Percentiles rank a stretch among this genome's conserved stretches.
Conservation (phyloP, 1,140 invertebrate genomes). For the Caenorhabditis elegans region DNA sequence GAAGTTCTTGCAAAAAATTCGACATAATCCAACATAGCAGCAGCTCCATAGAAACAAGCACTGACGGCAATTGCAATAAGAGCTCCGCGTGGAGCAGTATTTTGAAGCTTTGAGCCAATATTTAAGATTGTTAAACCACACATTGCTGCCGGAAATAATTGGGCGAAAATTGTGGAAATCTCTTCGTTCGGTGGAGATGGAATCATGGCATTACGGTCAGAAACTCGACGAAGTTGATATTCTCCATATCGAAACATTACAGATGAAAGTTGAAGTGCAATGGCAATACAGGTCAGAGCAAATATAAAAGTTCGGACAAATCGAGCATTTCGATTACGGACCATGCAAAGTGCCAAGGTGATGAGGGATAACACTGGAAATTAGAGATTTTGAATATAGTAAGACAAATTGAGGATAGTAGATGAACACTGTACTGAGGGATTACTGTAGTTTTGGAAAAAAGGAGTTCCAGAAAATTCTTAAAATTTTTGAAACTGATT, state of each 20-base stretch:
- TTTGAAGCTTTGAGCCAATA: conserved; percentile 13
- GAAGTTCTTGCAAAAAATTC: background rate
- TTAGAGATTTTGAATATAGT: background rate
- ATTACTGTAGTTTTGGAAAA: too few relatives aligned
- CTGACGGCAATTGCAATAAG: background rate
- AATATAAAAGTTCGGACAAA: background rate
- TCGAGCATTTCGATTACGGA: background rate
- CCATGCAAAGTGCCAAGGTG: background rate
- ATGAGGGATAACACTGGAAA: background rate
- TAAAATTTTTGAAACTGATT: background rate
- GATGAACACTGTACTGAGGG: too few relatives aligned
- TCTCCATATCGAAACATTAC: conserved; percentile 24
- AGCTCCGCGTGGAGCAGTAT: background rate
- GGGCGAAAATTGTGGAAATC: background rate
- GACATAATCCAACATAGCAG: background rate
- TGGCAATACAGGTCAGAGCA: conserved; percentile 5
- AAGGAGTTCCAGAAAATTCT: too few relatives aligned
- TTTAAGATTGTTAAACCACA: conserved; percentile 11
- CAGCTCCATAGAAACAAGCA: background rate
- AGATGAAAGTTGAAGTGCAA: conserved; percentile 1
- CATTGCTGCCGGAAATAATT: background rate
- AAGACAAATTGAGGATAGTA: too few relatives aligned
- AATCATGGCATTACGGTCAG: background rate
- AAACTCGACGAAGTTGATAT: background rate
- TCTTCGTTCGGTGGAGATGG: background rate